phyloP scores from a whole-genome alignment of 1,140 invertebrate species.

The Orius laevigatus region DNA sequence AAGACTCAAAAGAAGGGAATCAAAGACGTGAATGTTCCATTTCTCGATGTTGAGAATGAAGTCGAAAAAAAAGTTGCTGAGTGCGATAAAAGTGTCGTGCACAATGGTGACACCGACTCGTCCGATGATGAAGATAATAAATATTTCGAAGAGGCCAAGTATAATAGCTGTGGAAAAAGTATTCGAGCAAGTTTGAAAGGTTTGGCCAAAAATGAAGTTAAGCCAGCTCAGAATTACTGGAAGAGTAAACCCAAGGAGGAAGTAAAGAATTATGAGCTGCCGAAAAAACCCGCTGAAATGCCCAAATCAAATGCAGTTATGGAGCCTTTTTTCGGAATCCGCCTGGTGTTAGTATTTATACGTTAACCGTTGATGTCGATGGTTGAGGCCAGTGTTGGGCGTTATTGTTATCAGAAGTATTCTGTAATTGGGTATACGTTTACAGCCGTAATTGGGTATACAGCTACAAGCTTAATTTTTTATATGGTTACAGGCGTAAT shows the following conservation, averaged over 20 bases:
- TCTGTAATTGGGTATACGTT: no score
- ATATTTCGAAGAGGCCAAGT: conserved; percentile 50
- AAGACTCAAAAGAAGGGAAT: background rate
- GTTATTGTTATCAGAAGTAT: no score
- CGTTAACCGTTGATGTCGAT: background rate
- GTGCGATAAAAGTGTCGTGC: conserved; percentile 30
- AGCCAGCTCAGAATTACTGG: background rate
- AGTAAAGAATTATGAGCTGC: background rate
- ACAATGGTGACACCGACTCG: conserved; percentile 46
- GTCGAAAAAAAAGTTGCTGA: background rate
- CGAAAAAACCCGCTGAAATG: background rate
- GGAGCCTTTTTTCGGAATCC: conserved; percentile 62
- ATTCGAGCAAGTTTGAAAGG: conserved; percentile 40
- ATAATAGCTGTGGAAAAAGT: conserved; percentile 46
- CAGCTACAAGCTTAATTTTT: no score
- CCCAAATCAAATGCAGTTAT: conserved; percentile 13
- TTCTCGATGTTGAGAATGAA: background rate
- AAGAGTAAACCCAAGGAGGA: background rate
- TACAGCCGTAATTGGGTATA: no score
- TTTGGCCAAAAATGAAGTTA: background rate
- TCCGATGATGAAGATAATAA: conserved; percentile 65
- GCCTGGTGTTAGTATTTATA: conserved; percentile 29
- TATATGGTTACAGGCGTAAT: no score
- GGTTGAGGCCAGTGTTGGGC: conserved; percentile 24
- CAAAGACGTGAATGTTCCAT: conserved; percentile 2